Evolutionary conservation across 2,888 invertebrate species (phyloP).

Genomic region (Leucania comma): DNA sequence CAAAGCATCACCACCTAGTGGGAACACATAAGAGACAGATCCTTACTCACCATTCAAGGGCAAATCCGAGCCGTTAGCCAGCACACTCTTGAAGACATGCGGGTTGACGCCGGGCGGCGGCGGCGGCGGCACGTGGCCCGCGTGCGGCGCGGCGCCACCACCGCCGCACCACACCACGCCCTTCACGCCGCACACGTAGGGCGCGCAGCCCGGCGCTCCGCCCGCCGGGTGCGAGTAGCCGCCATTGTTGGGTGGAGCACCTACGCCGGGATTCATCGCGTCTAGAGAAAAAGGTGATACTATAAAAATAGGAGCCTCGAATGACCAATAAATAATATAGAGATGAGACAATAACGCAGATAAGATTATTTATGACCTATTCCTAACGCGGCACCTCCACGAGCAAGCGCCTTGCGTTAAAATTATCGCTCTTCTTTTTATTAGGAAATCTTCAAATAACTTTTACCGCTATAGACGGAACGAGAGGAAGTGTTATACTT

Average conservation of each 20-base stretch:
- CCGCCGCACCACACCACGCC: constrained; percentile 52
- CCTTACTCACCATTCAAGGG: constrained; percentile 87
- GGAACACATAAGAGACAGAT: neutral
- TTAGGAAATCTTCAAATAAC: neutral
- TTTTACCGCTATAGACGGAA: neutral
- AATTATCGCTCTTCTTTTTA: neutral
- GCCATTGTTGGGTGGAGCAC: constrained; percentile 33
- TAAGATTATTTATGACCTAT: too few relatives aligned
- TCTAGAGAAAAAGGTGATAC: constrained; percentile 9
- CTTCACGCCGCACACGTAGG: constrained; percentile 48
- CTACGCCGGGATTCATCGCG: constrained; percentile 45
- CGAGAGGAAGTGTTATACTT: neutral
- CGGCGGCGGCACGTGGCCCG: constrained; percentile 64
- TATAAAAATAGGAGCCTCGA: too few relatives aligned
- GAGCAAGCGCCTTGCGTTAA: too few relatives aligned
- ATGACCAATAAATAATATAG: too few relatives aligned
- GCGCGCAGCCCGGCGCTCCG: constrained; percentile 16
- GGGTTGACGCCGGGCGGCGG: constrained; percentile 76
- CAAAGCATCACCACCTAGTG: neutral
- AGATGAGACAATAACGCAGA: too few relatives aligned
- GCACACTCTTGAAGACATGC: constrained; percentile 84
- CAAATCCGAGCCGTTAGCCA: constrained; percentile 89
- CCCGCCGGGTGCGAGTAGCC: constrained; percentile 23
- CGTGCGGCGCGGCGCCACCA: constrained; percentile 61
- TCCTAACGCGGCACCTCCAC: too few relatives aligned